Percentiles rank a stretch among this genome's conserved stretches.
These are phyloP conservation scores for Coptodon rendalli DNA, from an alignment of 2,113 vertebrate genomes.

Conservation along the genomic window DNA sequence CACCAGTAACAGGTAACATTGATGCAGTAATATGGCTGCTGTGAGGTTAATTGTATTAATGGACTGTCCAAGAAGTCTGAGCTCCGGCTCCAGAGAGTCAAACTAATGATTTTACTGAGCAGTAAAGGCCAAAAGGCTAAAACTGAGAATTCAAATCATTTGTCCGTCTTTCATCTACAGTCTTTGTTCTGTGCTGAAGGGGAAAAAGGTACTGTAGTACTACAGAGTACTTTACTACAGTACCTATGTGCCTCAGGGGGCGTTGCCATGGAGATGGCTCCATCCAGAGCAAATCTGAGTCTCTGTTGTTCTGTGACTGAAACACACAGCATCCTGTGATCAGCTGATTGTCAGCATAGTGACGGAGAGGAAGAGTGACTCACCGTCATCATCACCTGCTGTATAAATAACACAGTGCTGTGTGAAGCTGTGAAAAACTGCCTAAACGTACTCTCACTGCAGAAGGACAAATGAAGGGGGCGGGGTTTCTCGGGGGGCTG, in stretches of 20 bases:
- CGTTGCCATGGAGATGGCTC: neutral
- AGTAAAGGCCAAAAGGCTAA: neutral
- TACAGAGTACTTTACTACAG: neutral
- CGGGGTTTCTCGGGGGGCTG: neutral
- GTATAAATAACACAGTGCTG: neutral
- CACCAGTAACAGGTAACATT: neutral
- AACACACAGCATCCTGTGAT: neutral
- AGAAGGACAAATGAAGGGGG: neutral
- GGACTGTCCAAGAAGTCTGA: neutral
- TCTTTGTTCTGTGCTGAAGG: neutral
- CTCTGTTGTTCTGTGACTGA: neutral
- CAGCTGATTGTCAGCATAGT: neutral
- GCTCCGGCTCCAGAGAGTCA: neutral
- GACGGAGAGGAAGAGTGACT: neutral
- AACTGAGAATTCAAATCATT: neutral
- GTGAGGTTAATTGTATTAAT: neutral
- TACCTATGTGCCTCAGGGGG: neutral
- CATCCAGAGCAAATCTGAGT: neutral
- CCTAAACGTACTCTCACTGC: neutral
- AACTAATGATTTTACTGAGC: neutral
- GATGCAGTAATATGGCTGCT: neutral
- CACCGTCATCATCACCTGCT: neutral
- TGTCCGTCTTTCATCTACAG: neutral
- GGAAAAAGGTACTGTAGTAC: fast-evolving
- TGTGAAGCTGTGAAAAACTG: neutral